Evolutionary conservation across 2,797 vertebrate species (phyloP).

Genomic region (Alosa sapidissima): DNA sequence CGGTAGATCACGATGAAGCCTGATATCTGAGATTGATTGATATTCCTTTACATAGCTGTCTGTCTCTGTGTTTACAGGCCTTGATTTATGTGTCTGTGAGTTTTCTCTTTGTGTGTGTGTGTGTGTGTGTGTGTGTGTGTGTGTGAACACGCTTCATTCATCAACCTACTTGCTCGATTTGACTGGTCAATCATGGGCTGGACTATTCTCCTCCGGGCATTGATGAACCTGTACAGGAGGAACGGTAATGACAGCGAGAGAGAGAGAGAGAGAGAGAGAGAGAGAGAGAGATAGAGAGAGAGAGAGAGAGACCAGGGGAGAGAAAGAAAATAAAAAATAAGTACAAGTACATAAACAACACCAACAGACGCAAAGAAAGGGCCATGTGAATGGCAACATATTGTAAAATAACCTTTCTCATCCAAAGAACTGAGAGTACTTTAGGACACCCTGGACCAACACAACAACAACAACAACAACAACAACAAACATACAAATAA

Average conservation of each 20-base stretch:
- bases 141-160: neutral
- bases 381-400: neutral
- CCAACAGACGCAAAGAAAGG: neutral
- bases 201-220: constrained; percentile 93
- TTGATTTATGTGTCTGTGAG: neutral
- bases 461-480: neutral
- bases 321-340: neutral
- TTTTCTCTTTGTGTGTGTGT: neutral
- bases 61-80: neutral
- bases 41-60: neutral
- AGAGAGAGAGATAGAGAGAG: neutral
- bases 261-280: neutral
- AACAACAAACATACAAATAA: neutral
- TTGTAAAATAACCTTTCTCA: neutral
- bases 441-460: neutral
- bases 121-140: neutral
- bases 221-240: constrained; percentile 86
- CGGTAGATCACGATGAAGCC: neutral
- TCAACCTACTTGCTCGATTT: constrained; percentile 90
- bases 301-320: too few species aligned
- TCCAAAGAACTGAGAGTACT: too few species aligned
- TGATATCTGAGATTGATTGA: neutral
- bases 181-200: constrained; percentile 98
- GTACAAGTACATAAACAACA: neutral
- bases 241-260: neutral